Evolutionary conservation across 1,140 invertebrate species (phyloP), one percentile per base, ranked within the genome.

Genomic region (Alviniconcha marisindica): DNA sequence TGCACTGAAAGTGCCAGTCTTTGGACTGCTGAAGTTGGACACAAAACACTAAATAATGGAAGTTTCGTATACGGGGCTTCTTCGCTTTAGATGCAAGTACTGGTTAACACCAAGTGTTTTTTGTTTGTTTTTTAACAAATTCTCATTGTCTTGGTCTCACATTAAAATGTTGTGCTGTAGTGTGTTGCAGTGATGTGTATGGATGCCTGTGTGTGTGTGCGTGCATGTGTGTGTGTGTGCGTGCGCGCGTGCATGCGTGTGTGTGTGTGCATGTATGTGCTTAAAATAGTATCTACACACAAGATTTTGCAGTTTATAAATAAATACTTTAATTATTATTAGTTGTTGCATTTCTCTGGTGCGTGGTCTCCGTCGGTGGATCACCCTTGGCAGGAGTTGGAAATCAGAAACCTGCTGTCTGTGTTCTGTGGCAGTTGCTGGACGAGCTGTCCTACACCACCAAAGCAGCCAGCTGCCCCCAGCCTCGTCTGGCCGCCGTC

Each of bases 361-460:
- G n/a, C n/a, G 60, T 3, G 60, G 33, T 63, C 2, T 63, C 3
- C 5, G 60, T 63, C 33, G n/a, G 12, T 31, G 2, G 24, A 83
- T 7, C 21, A n/a, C 54, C 18, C 18, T 2, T 10, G 33, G n/a
- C n/a, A 66, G 69, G 66, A 31, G 15, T 0, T 33, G 24, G n/a
- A n/a, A n/a, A n/a, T n/a, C n/a, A n/a, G n/a, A n/a, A n/a, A n/a
- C n/a, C n/a, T n/a, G 5, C n/a, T n/a, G 66, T 63, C 40, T 76
- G 18, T 31, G 83, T 79, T 33, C n/a, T 66, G 56, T 84, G 82
- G 10, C 88, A 91, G 90, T 79, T 92, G 14, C 76, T 91, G 48
- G 91, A 92, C 85, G 90, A 91, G 38, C 66, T 92, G 54, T 91
- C 90, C 2, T 82, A 36, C 21, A 86, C 77, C 40, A 74, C 82